Conservation (phyloP, 2,797 vertebrate species). For the Rhinoraja longicauda region DNA sequence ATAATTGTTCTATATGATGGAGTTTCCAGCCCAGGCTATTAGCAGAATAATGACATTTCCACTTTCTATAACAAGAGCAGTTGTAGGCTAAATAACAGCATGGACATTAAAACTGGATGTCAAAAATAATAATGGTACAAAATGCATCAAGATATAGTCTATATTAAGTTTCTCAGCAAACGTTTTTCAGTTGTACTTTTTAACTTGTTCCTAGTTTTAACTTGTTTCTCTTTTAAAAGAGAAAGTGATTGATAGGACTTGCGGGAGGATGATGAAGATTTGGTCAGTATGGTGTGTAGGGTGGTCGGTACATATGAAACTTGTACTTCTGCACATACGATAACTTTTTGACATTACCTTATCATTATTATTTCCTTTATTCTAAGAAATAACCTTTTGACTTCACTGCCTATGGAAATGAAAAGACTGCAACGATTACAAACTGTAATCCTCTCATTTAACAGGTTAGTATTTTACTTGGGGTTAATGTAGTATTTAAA, state of each 20-base stretch:
- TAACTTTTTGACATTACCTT: not conserved
- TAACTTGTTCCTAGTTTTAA: not conserved
- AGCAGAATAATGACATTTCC: not conserved
- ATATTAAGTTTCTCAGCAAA: not conserved
- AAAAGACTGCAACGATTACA: constrained; percentile 67
- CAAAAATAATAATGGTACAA: not conserved
- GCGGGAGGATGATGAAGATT: not conserved
- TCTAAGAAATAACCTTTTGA: constrained; percentile 81
- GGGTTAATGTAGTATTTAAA: not conserved
- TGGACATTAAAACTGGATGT: not conserved
- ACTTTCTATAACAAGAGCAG: not conserved
- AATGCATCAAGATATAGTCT: not conserved
- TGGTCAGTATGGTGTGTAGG: not conserved
- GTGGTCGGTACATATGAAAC: not conserved
- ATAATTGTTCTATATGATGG: too few species aligned
- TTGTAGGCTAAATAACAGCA: not conserved
- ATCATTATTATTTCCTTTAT: constrained; percentile 38
- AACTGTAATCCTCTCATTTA: constrained; percentile 76
- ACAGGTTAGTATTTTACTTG: constrained; percentile 64
- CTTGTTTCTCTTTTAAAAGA: not conserved
- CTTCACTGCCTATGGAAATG: constrained; percentile 74
- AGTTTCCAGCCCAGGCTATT: too few species aligned
- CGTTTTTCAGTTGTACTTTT: not conserved
- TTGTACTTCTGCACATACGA: not conserved
- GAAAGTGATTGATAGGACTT: not conserved